Evolutionary conservation across 2,797 vertebrate species (phyloP).

Genomic region (Sorex maritimensis): DNA sequence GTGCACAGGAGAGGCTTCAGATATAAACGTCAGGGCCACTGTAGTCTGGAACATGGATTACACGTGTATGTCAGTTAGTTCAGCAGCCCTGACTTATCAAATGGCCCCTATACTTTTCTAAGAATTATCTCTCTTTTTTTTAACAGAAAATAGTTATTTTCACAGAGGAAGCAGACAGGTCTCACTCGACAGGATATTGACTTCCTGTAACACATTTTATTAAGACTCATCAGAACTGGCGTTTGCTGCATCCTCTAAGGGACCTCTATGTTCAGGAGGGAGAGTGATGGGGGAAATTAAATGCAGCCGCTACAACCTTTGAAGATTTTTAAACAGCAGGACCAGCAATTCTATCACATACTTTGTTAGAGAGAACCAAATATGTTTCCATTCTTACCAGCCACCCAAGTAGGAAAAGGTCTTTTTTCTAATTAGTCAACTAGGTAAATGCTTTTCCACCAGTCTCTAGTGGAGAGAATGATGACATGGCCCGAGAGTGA

Average conservation of each 20-base stretch:
- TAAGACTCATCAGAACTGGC: slow-evolving; percentile 65
- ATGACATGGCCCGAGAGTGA: not conserved
- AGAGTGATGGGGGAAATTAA: slow-evolving; percentile 67
- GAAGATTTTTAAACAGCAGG: slow-evolving; percentile 16
- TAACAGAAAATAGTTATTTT: not conserved
- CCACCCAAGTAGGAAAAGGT: not conserved
- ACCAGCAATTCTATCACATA: not conserved
- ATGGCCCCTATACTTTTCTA: not conserved
- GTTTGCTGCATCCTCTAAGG: slow-evolving; percentile 68
- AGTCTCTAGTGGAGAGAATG: not conserved
- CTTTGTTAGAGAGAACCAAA: not conserved
- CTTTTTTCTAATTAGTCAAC: slow-evolving; percentile 25
- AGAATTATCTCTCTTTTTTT: not conserved
- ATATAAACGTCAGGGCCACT: not conserved
- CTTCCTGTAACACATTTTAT: slow-evolving; percentile 74
- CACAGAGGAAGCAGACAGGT: not conserved
- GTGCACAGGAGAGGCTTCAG: not conserved
- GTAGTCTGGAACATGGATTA: not conserved
- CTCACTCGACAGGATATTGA: slow-evolving; percentile 75
- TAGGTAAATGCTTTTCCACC: slow-evolving; percentile 9
- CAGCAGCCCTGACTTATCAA: not conserved
- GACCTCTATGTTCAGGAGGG: slow-evolving; percentile 64
- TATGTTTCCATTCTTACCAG: not conserved
- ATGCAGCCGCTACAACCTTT: not conserved
- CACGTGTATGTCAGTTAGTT: not conserved